phyloP scores from a whole-genome alignment of 2,797 vertebrate species.

The Odontamblyopus lacepedii region DNA sequence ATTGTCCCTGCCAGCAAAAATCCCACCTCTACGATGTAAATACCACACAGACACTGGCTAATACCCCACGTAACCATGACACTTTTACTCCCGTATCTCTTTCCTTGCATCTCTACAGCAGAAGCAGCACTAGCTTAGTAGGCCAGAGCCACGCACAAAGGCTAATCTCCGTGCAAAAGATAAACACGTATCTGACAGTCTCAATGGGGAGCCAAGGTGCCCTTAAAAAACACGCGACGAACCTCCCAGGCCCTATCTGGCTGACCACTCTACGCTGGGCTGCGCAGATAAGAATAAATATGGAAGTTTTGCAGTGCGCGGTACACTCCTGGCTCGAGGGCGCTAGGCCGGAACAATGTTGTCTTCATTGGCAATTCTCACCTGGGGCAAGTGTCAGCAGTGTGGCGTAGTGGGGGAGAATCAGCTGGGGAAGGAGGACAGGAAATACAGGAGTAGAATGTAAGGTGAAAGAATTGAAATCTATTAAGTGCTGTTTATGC shows the following conservation, averaged over 20 bases:
- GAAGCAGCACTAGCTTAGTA: slow-evolving; percentile 7
- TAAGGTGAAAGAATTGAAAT: background rate
- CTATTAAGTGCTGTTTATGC: background rate
- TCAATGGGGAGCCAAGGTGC: slow-evolving; percentile 8
- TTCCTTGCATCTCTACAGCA: background rate
- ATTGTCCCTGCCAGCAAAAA: background rate
- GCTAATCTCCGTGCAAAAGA: slow-evolving; percentile 5
- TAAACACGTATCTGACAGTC: slow-evolving; percentile 11
- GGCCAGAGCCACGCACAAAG: slow-evolving; percentile 9
- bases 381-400: slow-evolving; percentile 9
- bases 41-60: background rate
- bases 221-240: background rate
- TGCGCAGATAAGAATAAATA: slow-evolving; percentile 10
- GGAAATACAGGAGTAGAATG: background rate
- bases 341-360: slow-evolving; percentile 28
- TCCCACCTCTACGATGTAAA: background rate
- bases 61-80: background rate
- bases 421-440: background rate
- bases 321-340: slow-evolving; percentile 28
- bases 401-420: slow-evolving; percentile 1
- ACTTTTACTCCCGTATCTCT: background rate
- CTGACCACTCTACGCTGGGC: slow-evolving; percentile 1
- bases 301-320: slow-evolving; percentile 5
- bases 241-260: background rate
- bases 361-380: slow-evolving; percentile 35